A percentile compares a stretch with the other conserved stretches of the same genome.
phyloP scores from a whole-genome alignment of 2,888 invertebrate species.

The Cistogaster globosa region DNA sequence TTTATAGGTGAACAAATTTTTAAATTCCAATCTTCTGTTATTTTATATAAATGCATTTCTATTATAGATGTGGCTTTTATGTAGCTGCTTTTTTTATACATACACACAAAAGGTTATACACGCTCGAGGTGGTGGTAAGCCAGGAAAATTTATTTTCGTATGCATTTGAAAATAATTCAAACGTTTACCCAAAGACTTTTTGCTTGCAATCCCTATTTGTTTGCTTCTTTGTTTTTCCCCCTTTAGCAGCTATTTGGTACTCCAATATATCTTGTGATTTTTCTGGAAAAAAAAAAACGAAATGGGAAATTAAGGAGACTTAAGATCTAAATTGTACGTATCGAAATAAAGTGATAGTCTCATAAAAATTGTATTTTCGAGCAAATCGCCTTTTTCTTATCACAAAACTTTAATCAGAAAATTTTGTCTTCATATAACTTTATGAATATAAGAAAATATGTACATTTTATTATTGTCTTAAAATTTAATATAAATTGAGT shows the following conservation, averaged over 20 bases:
- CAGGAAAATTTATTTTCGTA: conserved; percentile 57
- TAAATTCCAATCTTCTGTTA: conserved; percentile 7
- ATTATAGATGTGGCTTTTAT: conserved; percentile 32
- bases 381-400: too few species aligned
- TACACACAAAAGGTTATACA: conserved; percentile 13
- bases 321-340: background rate
- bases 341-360: too few species aligned
- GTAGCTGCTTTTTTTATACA: conserved; percentile 6
- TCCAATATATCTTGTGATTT: conserved; percentile 37
- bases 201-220: conserved; percentile 26
- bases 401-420: too few species aligned
- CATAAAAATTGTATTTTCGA: too few species aligned
- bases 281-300: background rate
- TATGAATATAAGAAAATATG: too few species aligned
- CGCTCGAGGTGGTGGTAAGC: conserved; percentile 50
- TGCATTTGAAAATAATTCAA: conserved; percentile 65
- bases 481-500: too few species aligned
- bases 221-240: background rate
- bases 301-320: conserved; percentile 24
- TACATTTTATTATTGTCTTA: too few species aligned
- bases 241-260: conserved; percentile 35
- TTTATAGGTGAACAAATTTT: conserved; percentile 34
- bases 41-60: conserved; percentile 37
- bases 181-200: conserved; percentile 63
- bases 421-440: too few species aligned